Base-by-base conservation (phyloP, 2,797 vertebrate species). In the Xiphorhynchus erythropygius region DNA sequence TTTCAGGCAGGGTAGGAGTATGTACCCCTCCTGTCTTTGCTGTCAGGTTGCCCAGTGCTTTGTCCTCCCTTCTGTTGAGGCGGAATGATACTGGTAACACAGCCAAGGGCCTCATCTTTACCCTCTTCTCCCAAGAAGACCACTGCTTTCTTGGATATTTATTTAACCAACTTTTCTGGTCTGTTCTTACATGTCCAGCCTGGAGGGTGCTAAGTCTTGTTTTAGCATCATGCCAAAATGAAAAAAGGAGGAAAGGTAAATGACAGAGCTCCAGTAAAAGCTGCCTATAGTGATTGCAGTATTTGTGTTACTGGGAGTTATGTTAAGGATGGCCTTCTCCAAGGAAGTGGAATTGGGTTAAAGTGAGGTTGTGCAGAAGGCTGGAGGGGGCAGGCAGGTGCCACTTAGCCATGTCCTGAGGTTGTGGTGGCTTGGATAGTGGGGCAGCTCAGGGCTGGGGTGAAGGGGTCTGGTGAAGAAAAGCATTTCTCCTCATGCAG, bases 141-240 rank as follows among this genome's bases (percentile, higher is more conserved):
- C 9, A 13, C 39, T n/a, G 18, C 2, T 28, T 35, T n/a, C 10
- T 22, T 37, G 8, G 6, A 4, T 69, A 18, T 73, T 86, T 59
- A 32, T 64, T 77, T 47, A 57, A 39, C 13, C 14, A 41, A 1
- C 9, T 12, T 63, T 84, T 46, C 39, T 56, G 16, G 11, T 62
- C 28, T 35, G 9, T 52, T 81, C 18, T 55, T 69, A 5, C 0
- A 3, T 0, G 1, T 25, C 42, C 13, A 28, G 2, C 5, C 8
- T 55, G 25, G 5, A 13, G 4, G 10, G 3, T 2, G 1, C 23
- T 28, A 11, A 1, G 3, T 5, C 37, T 41, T 62, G 11, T 17
- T 19, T 57, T 71, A 65, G 21, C 3, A 32, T 49, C 47, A 21
- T 52, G 15, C 25, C 56, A 60, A n/a, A 77, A 65, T 24, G 11